These are phyloP conservation scores for Dallia pectoralis DNA, from an alignment of 2,797 vertebrate species.

Conservation along the genomic window DNA sequence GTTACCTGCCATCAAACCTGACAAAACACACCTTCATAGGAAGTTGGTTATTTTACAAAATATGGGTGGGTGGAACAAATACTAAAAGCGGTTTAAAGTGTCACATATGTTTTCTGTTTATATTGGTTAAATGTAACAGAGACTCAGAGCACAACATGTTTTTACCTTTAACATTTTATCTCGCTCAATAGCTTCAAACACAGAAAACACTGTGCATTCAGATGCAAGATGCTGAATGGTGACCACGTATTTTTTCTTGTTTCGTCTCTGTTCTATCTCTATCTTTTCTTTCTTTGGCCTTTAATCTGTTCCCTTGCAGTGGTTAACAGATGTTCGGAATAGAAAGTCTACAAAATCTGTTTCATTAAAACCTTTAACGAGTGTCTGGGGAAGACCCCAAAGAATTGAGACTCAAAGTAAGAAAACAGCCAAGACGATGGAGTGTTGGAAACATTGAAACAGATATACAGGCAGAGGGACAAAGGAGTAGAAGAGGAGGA, in stretches of 20 bases:
- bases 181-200: constrained; percentile 56
- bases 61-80: constrained; percentile 39
- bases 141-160: constrained; percentile 43
- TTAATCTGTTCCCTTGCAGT: constrained; percentile 63
- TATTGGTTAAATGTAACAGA: constrained; percentile 60
- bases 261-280: constrained; percentile 11
- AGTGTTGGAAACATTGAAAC: constrained; percentile 32
- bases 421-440: constrained; percentile 44
- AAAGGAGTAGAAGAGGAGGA: constrained; percentile 17
- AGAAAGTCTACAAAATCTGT: constrained; percentile 48
- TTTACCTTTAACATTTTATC: constrained; percentile 66
- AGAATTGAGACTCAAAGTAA: constrained; percentile 50
- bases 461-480: constrained; percentile 2
- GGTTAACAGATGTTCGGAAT: constrained; percentile 57
- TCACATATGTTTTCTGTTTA: constrained; percentile 51
- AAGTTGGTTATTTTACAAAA: constrained; percentile 10
- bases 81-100: constrained; percentile 31
- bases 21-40: not conserved
- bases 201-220: constrained; percentile 50
- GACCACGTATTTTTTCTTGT: constrained; percentile 22
- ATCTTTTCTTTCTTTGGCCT: constrained; percentile 15
- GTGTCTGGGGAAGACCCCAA: constrained; percentile 46
- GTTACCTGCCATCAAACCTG: not conserved
- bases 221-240: constrained; percentile 33
- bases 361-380: constrained; percentile 59